Evolutionary conservation across 2,113 vertebrate species (phyloP).

Genomic region (Tragelaphus scriptus): DNA sequence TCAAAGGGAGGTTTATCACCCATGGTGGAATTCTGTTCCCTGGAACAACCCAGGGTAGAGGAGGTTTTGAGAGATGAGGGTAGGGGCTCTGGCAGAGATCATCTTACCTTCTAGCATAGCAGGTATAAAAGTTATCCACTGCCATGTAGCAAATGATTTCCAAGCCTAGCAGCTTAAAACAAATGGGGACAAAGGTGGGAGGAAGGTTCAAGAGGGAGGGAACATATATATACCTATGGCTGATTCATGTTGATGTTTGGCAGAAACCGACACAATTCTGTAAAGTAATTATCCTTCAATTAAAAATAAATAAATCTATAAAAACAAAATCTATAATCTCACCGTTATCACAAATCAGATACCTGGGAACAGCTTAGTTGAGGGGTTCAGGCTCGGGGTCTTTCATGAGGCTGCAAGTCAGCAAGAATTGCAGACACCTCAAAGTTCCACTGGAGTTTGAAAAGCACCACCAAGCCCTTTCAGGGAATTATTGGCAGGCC

Average conservation of each 20-base stretch:
- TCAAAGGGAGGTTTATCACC: not conserved
- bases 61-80: not conserved
- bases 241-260: not conserved
- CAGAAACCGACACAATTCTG: not conserved
- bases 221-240: not conserved
- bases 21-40: not conserved
- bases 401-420: too few relatives aligned
- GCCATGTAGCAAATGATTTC: not conserved
- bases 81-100: not conserved
- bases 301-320: too few relatives aligned
- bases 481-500: too few relatives aligned
- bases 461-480: too few relatives aligned
- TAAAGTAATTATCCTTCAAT: not conserved
- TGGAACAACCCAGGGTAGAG: not conserved
- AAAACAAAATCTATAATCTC: too few relatives aligned
- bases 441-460: too few relatives aligned
- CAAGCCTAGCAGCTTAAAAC: not conserved
- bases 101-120: not conserved
- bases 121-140: not conserved
- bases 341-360: too few relatives aligned
- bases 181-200: not conserved
- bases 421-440: too few relatives aligned
- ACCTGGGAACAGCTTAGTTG: too few relatives aligned
- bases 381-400: too few relatives aligned
- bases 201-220: not conserved